Evolutionary conservation across 1,140 invertebrate species (phyloP).

Genomic region (Pseudomyrmex sp.): DNA sequence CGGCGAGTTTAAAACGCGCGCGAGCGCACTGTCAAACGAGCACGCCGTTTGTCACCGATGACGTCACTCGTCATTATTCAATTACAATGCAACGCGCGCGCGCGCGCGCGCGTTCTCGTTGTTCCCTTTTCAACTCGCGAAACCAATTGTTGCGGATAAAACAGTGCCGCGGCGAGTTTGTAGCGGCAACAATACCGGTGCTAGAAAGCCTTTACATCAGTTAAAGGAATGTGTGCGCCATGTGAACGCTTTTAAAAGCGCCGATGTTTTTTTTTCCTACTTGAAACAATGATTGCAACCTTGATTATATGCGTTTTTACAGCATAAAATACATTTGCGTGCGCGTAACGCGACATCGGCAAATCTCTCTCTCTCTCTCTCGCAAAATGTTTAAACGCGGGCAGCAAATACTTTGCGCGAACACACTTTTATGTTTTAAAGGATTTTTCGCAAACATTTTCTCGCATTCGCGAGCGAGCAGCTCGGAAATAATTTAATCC

Average conservation of each 20-base stretch:
- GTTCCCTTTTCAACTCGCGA: conserved; percentile 23
- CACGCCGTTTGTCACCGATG: conserved; percentile 24
- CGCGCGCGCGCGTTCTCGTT: neutral
- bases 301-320: too few relatives aligned
- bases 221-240: neutral
- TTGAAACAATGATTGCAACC: too few relatives aligned
- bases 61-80: conserved; percentile 35
- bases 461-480: neutral
- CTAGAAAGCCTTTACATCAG: neutral
- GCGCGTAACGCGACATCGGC: too few relatives aligned
- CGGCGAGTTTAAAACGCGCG: conserved; percentile 12
- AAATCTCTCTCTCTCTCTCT: too few relatives aligned
- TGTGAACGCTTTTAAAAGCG: neutral
- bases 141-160: conserved; percentile 37
- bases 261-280: too few relatives aligned
- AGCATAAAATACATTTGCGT: too few relatives aligned
- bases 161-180: conserved; percentile 5
- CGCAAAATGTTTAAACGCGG: too few relatives aligned
- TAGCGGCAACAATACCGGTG: neutral
- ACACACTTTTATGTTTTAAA: neutral
- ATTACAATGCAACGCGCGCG: conserved; percentile 7
- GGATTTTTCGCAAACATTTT: conserved; percentile 1
- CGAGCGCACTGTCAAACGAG: conserved; percentile 25
- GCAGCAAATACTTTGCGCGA: too few relatives aligned
- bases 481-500: neutral